Conservation (phyloP, 2,888 invertebrate genomes). For the Aleiodes leptofemur region DNA sequence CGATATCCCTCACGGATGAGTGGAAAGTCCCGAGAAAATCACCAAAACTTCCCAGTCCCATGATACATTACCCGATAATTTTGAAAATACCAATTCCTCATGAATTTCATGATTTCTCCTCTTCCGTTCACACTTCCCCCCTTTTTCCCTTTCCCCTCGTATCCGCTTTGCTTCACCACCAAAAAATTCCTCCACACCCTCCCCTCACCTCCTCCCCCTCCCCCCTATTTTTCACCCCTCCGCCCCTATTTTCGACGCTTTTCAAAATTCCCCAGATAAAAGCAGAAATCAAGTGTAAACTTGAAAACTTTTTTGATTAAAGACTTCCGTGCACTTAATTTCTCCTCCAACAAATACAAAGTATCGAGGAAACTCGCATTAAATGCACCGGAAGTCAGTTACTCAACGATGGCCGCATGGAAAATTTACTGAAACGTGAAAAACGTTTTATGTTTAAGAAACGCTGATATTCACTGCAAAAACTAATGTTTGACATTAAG, state of each 20-base stretch:
- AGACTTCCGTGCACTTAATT: no score
- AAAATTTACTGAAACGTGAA: no score
- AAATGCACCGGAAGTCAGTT: neutral
- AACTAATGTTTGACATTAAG: no score
- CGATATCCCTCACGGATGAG: conserved; percentile 57
- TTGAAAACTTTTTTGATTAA: neutral
- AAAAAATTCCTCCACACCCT: conserved; percentile 37
- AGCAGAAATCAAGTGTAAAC: no score
- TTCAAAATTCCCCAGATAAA: neutral
- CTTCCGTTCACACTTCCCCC: conserved; percentile 54
- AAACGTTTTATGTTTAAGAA: no score
- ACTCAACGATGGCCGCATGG: no score
- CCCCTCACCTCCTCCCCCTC: conserved; percentile 1
- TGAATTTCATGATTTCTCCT: conserved; percentile 65
- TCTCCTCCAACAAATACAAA: no score
- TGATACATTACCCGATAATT: conserved; percentile 71
- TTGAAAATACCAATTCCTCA: conserved; percentile 60
- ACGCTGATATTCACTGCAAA: no score
- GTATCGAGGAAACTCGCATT: no score
- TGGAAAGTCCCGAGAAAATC: conserved; percentile 71
- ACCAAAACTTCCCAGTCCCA: conserved; percentile 59
- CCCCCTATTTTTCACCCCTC: conserved; percentile 5
- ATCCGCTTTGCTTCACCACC: conserved; percentile 40
- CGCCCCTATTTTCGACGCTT: neutral
- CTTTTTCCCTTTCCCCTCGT: neutral